Conservation (phyloP, 2,888 invertebrate species). For the Ophioninae sp. region DNA sequence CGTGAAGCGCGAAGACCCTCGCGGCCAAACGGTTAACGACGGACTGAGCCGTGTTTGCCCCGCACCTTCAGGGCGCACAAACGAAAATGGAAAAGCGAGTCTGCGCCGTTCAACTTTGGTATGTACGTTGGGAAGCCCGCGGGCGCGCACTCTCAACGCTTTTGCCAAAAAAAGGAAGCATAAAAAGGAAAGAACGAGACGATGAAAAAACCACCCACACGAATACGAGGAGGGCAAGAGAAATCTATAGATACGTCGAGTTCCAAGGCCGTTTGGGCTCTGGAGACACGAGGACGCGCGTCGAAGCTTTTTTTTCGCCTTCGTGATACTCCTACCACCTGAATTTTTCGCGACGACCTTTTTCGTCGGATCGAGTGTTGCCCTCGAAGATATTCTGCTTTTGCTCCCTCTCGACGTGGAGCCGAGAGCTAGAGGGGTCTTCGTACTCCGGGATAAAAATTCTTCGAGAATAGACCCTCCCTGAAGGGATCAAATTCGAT, state of each 20-base stretch:
- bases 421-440: neutral
- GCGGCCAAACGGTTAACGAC: conserved; percentile 76
- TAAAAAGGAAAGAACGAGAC: conserved; percentile 34
- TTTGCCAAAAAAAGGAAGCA: conserved; percentile 62
- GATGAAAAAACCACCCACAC: conserved; percentile 63
- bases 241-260: conserved; percentile 67
- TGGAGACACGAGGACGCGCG: conserved; percentile 16
- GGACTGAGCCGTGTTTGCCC: conserved; percentile 71
- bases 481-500: neutral
- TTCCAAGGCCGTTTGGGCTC: conserved; percentile 61
- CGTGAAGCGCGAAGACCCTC: conserved; percentile 46
- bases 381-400: conserved; percentile 6
- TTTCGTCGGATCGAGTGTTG: neutral
- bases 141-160: conserved; percentile 53
- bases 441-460: neutral
- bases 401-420: neutral
- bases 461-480: neutral
- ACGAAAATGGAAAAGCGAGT: conserved; percentile 59
- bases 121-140: conserved; percentile 42
- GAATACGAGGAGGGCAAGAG: conserved; percentile 61
- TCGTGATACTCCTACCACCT: neutral
- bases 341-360: conserved; percentile 7
- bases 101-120: conserved; percentile 68
- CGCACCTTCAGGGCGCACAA: conserved; percentile 67
- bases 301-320: neutral